Base-by-base conservation (phyloP, 2,113 vertebrate species). In the Takifugu bimaculatus region DNA sequence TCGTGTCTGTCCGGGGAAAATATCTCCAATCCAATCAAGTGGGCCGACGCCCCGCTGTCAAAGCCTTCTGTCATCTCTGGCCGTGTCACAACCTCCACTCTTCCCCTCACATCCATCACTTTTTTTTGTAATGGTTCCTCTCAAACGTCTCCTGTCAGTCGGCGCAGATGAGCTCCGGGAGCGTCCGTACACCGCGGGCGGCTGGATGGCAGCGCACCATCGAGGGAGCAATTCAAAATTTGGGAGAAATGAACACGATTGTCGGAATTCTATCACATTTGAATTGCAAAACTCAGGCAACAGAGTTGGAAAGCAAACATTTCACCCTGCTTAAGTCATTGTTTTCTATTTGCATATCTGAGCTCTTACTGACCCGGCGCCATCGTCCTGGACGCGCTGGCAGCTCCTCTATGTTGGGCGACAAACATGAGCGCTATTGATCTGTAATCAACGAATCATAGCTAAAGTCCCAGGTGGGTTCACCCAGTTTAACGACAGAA, bases 391-490 rank as follows among this genome's bases (percentile, higher is more conserved):
- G 47, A 70, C 48, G 73, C 55, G 68, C 52, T 69, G 65, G 66
- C 78, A 78, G 77, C 71, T 80, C 60, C 65, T 82, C 80, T 74
- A 71, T 70, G 81, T 64, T 60, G 47, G 45, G 72, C 82, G 83
- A 81, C 63, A 75, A 82, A 82, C 67, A 69, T 51, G 72, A 70
- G 45, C 68, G 57, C 48, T 60, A 66, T 66, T 15, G 12, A 67
- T 57, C 54, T 52, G 44, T 57, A 63, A 20, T 79, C 66, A 87
- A 83, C 78, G 78, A 87, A 85, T 75, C 76, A 75, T 57, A 68
- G 62, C 65, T 61, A 28, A 54, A 70, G 48, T 84, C 69, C 69
- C 83, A 63, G 60, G 53, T 65, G 81, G 64, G 42, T 61, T 69
- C 49, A 45, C 65, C 70, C 70, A 79, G 44, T 68, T 80, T 75